Evolutionary conservation across 2,797 vertebrate species (phyloP).

Genomic region (Pantherophis vulpinus): DNA sequence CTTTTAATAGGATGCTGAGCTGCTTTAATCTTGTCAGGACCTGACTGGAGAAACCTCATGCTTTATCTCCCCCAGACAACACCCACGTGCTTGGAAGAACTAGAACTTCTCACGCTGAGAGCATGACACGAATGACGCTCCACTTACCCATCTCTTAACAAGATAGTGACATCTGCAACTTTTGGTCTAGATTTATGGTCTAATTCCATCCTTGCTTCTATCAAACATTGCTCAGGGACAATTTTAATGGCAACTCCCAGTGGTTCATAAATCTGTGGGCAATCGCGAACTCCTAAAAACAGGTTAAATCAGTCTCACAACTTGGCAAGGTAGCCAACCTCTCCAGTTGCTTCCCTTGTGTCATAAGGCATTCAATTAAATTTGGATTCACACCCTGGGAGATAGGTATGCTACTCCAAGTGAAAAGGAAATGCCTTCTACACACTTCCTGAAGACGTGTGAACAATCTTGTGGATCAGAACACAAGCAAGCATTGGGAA

Average conservation of each 20-base stretch:
- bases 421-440: not conserved
- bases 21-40: slow-evolving; percentile 2
- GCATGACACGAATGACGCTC: not conserved
- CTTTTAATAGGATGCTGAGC: not conserved
- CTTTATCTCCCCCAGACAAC: not conserved
- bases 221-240: not conserved
- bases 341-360: not conserved
- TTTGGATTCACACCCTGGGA: slow-evolving; percentile 10
- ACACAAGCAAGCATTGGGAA: not conserved
- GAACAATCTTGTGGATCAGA: not conserved
- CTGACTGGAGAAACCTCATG: not conserved
- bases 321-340: not conserved
- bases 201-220: not conserved
- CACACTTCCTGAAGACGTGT: not conserved
- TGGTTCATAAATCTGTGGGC: not conserved
- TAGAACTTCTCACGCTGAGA: not conserved
- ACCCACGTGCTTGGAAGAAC: not conserved
- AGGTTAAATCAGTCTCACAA: slow-evolving; percentile 18
- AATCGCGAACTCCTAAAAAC: not conserved
- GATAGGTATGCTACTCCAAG: not conserved
- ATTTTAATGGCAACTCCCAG: not conserved
- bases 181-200: not conserved
- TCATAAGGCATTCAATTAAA: not conserved
- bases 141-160: not conserved
- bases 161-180: not conserved